Base-by-base conservation (phyloP, 2,113 vertebrate genomes). In the Lamprotornis superbus region DNA sequence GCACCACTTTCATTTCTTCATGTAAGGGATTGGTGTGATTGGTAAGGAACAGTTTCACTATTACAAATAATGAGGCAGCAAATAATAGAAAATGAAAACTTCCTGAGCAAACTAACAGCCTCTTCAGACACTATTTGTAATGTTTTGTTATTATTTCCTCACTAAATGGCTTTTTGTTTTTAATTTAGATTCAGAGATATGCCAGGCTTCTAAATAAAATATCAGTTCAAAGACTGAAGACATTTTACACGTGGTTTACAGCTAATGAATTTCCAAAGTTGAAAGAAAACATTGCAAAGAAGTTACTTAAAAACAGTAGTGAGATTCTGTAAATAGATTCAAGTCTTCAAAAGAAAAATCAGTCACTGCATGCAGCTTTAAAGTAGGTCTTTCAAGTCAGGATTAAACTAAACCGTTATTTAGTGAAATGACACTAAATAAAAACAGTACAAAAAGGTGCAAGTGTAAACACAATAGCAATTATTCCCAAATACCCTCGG, bases 41-140 rank as follows among this genome's bases (percentile, higher is more conserved):
- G 53, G 37, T 30, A 90, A 96, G 80, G 53, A 87, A 40, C 25
- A 86, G 78, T 95, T 98, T 96, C 92, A 95, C 27, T 93, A 95
- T 95, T 83, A 96, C 76, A 96, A 97, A 96, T 94, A 97, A 84
- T 96, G 78, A 96, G 74, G 76, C 83, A 97, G 87, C 96, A 97
- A 95, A 97, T 81, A 94, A 63, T 33, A 97, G 52, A 85, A 94
- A 96, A 96, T 56, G 16, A 92, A 73, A 95, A 89, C n/a, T 87
- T 97, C 83, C 76, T 93, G 61, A 80, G 75, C 40, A 93, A 97
- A 84, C n/a, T 68, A 96, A 61, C 91, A 97, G 91, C 71, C 52
- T 94, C 77, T 49, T 93, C n/a, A 94, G 57, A 87, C 81, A 69
- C 44, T 52, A 57, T 27, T 87, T 7, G 8, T 19, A 79, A 89